phyloP scores from a whole-genome alignment of 2,888 invertebrate genomes.

The Agrochola lychnidis region DNA sequence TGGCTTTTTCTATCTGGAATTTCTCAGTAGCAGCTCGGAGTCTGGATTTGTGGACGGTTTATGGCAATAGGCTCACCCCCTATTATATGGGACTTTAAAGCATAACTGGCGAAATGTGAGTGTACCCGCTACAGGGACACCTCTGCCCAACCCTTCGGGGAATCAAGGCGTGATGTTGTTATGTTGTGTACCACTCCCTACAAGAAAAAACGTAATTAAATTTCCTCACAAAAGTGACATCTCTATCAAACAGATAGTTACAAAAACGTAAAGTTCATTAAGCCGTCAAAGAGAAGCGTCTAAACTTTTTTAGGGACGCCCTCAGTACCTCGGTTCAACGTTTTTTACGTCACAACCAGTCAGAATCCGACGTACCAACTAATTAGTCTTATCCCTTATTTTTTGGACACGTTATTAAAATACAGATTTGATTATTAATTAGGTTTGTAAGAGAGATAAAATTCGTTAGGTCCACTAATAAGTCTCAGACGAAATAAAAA shows the following conservation, averaged over 20 bases:
- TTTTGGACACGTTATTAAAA: conserved; percentile 28
- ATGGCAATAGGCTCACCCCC: no score
- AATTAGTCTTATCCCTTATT: conserved; percentile 33
- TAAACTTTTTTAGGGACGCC: conserved; percentile 33
- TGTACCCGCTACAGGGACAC: no score
- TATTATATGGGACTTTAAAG: no score
- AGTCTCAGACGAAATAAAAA: neutral
- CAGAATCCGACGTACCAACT: conserved; percentile 2
- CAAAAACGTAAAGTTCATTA: conserved; percentile 45
- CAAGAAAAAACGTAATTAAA: neutral
- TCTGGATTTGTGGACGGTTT: no score
- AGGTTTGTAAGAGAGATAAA: neutral
- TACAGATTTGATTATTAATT: conserved; percentile 16
- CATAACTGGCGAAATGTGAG: no score
- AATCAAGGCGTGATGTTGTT: no score
- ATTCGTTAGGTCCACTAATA: neutral
- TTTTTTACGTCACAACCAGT: conserved; percentile 36
- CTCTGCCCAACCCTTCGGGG: no score
- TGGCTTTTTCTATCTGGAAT: no score
- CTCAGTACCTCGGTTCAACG: conserved; percentile 10
- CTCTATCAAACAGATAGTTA: conserved; percentile 12
- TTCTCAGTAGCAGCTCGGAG: no score
- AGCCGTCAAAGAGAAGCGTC: conserved; percentile 34
- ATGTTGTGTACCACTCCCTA: no score
- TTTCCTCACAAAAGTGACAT: conserved; percentile 1